These are phyloP conservation scores for Lepisosteus osseus DNA, from an alignment of 2,113 vertebrate genomes.

Conservation along the genomic window DNA sequence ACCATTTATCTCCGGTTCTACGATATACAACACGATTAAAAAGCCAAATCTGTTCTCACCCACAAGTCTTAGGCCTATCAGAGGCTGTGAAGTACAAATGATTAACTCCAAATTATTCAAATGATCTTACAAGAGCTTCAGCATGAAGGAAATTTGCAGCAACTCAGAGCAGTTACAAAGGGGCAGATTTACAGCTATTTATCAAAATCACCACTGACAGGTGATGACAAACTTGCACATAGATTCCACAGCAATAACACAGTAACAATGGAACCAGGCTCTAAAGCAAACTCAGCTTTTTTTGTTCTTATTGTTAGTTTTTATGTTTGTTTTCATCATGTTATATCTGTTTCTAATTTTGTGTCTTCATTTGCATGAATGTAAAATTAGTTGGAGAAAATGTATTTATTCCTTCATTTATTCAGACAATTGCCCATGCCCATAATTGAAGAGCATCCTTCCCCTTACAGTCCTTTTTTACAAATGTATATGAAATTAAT, in stretches of 20 bases:
- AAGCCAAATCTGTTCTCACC: slow-evolving; percentile 78
- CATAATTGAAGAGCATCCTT: too few relatives aligned
- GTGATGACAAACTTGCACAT: slow-evolving; percentile 63
- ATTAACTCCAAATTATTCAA: slow-evolving; percentile 88
- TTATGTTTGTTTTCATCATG: slow-evolving; percentile 47
- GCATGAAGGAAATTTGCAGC: slow-evolving; percentile 67
- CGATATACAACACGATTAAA: slow-evolving; percentile 78
- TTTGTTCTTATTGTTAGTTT: slow-evolving; percentile 43
- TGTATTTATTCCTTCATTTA: slow-evolving; percentile 46
- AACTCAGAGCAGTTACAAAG: slow-evolving; percentile 53
- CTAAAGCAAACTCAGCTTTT: slow-evolving; percentile 46
- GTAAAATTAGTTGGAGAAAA: slow-evolving; percentile 58
- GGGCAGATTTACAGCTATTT: slow-evolving; percentile 66
- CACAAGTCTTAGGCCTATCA: slow-evolving; percentile 70
- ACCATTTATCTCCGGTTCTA: slow-evolving; percentile 81
- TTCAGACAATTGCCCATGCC: slow-evolving; percentile 43
- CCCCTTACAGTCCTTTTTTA: too few relatives aligned
- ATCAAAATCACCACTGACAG: slow-evolving; percentile 73
- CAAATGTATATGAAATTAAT: too few relatives aligned
- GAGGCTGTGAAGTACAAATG: slow-evolving; percentile 74
- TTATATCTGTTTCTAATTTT: slow-evolving; percentile 73
- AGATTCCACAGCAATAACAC: slow-evolving; percentile 58
- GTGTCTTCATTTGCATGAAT: slow-evolving; percentile 72
- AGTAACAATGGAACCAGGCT: slow-evolving; percentile 49
- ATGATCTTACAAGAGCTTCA: slow-evolving; percentile 67